These are phyloP conservation scores for Coreoperca whiteheadi DNA, from an alignment of 2,113 vertebrate species.

Conservation along the genomic window DNA sequence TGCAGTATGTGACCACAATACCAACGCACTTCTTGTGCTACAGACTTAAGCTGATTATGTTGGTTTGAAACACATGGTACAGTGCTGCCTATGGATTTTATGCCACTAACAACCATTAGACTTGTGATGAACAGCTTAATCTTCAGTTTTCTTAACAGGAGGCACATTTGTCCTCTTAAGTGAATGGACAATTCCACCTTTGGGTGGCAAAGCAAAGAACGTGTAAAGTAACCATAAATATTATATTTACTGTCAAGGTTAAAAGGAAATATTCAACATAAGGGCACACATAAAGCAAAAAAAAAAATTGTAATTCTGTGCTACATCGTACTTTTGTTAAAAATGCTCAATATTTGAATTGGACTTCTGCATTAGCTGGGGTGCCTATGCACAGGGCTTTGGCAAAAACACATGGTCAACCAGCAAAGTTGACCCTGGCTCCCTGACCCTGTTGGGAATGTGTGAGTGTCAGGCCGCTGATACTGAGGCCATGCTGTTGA, in stretches of 20 bases:
- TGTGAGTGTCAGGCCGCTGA: neutral
- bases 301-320: neutral
- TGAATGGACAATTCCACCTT: neutral
- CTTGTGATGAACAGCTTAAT: neutral
- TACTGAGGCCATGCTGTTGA: slow-evolving; percentile 42
- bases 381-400: too few species aligned
- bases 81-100: slow-evolving; percentile 17
- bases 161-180: neutral
- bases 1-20: neutral
- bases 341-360: neutral
- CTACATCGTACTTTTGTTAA: neutral
- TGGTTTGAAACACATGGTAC: neutral
- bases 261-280: neutral
- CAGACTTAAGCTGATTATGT: neutral
- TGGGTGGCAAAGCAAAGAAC: neutral
- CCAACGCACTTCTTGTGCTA: neutral
- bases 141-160: neutral
- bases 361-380: neutral
- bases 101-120: slow-evolving; percentile 15
- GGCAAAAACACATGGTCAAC: neutral
- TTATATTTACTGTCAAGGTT: neutral
- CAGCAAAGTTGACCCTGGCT: too few species aligned
- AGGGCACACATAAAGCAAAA: neutral
- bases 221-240: too few species aligned
- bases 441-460: neutral